Base-by-base conservation (phyloP, 2,113 vertebrate species). In the Menidia beryllina region DNA sequence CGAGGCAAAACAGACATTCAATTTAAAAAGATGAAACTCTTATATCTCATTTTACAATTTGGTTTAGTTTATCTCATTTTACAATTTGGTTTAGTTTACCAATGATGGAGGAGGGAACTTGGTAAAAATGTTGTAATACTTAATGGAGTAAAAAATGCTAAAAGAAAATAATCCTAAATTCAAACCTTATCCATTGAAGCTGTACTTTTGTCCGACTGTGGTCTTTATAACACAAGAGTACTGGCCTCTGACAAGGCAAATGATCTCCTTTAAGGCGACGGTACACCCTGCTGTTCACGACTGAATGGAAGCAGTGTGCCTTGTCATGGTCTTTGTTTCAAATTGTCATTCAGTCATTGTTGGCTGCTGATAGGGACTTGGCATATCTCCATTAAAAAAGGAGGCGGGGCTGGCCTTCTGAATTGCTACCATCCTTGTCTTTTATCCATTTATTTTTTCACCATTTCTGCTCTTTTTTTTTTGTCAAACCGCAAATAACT, bases 281-380 rank as follows among this genome's bases (percentile, higher is more conserved):
- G 72, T 65, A 26, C 52, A 45, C 48, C n/a, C 54, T 13, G 23
- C 26, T 65, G 38, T 72, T 52, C 55, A 39, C 15, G 0, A 23
- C n/a, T 88, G 67, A 85, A 86, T 50, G 58, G 75, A 71, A 61
- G 24, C 9, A 20, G 45, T 53, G 10, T 45, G 13, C 74, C 84
- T 83, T 83, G 84, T 86, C 69, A 72, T 60, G 4, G 8, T 62
- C 68, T 84, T 88, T 90, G 77, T 86, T 73, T 79, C 63, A 17
- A 59, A 52, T 54, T 68, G 75, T 87, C 87, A 81, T 77, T 86
- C 62, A 85, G 74, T 74, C 79, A 74, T 86, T 89, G 85, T 82
- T 21, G 56, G 78, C 62, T 9, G 69, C 67, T 82, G 83, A 89
- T 82, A 52, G 70, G 85, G 82, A 83, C 81, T 83, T 77, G 77